Percentiles rank a stretch among this genome's conserved stretches.
phyloP scores from a whole-genome alignment of 2,888 invertebrate species.

The Griposia aprilina region DNA sequence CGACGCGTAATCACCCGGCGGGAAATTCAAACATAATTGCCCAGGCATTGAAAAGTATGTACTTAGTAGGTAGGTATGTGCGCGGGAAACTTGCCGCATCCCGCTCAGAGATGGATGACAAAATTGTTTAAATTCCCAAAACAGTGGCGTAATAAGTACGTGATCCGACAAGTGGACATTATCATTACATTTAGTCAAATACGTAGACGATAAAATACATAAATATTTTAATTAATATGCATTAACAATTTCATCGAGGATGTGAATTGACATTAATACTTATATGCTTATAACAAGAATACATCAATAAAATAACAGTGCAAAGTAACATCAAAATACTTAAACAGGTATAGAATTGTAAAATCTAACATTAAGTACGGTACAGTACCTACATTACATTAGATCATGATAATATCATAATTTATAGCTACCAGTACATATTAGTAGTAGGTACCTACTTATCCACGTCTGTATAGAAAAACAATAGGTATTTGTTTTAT shows the following conservation, averaged over 20 bases:
- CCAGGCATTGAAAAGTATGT: background rate
- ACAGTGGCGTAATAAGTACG: slow-evolving; percentile 10
- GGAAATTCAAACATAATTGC: background rate
- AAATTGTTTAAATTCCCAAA: background rate
- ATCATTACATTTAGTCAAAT: slow-evolving; percentile 10
- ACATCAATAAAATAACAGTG: slow-evolving; percentile 63
- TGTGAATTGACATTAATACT: slow-evolving; percentile 65
- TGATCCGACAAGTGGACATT: slow-evolving; percentile 13
- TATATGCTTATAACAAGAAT: slow-evolving; percentile 54
- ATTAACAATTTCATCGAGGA: slow-evolving; percentile 55
- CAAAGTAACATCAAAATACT: slow-evolving; percentile 63
- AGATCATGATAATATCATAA: slow-evolving; percentile 45
- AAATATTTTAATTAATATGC: slow-evolving; percentile 37
- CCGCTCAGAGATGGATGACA: background rate
- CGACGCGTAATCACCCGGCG: background rate
- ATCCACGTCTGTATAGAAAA: slow-evolving; percentile 44
- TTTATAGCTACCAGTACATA: slow-evolving; percentile 32
- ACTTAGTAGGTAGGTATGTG: no score
- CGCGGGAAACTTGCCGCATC: background rate
- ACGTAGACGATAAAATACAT: slow-evolving; percentile 33
- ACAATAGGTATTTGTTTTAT: slow-evolving; percentile 49
- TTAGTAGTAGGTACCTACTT: slow-evolving; percentile 3
- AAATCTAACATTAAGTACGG: slow-evolving; percentile 61
- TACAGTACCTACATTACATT: slow-evolving; percentile 23
- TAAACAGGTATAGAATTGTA: slow-evolving; percentile 51